phyloP scores from a whole-genome alignment of 2,113 vertebrate genomes.

The Myrmecobius fasciatus region DNA sequence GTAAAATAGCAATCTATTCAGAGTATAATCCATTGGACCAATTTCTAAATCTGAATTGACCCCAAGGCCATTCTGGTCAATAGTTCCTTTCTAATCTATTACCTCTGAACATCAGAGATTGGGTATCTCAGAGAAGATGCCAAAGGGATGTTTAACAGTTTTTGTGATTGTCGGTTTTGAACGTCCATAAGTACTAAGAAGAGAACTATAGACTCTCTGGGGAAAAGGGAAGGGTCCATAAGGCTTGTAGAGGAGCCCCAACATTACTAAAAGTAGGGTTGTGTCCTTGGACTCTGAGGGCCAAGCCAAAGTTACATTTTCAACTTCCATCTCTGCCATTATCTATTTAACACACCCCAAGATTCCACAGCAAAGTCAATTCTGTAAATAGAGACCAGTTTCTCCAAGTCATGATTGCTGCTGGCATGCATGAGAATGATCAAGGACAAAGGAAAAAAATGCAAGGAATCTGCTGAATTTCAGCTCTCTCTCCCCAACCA shows the following conservation, averaged over 20 bases:
- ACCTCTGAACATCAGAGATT: not conserved
- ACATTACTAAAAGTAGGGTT: not conserved
- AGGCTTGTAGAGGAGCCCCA: not conserved
- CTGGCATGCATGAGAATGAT: not conserved
- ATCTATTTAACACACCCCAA: not conserved
- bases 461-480: not conserved
- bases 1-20: not conserved
- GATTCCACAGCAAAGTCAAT: not conserved
- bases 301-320: constrained; percentile 9
- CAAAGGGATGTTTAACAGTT: not conserved
- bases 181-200: not conserved
- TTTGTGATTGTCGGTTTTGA: not conserved
- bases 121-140: not conserved
- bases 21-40: not conserved
- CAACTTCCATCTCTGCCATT: not conserved
- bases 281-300: not conserved
- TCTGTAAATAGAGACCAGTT: not conserved
- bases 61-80: not conserved
- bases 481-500: not conserved
- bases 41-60: not conserved
- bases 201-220: too few species aligned
- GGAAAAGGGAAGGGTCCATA: not conserved
- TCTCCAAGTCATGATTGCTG: not conserved
- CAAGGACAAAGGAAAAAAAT: constrained; percentile 9
- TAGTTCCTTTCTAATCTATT: not conserved